These are phyloP conservation scores for pig (Sus scrofa) DNA, from an alignment of 2,113 vertebrate species.

Conservation along the genomic window T2T-Sscrofa CM000830.6:31066001-31066500, in stretches of 20 bases:
- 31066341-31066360: not conserved
- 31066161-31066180: not conserved
- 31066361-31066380: not conserved
- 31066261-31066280: not conserved
- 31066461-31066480: not conserved
- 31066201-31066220: not conserved
- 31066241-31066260: not conserved
- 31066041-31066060: not conserved
- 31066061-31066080: not conserved
- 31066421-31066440: not conserved
- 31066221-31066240: not conserved
- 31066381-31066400: not conserved
- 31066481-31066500: not conserved
- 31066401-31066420: not conserved
- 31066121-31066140: not conserved
- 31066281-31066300: not conserved
- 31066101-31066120: slow-evolving; percentile 17
- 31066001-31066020: not conserved
- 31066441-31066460: not conserved
- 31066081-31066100: not conserved
- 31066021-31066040: not conserved
- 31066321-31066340: not conserved
- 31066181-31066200: not conserved
- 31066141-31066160: slow-evolving; percentile 17
- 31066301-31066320: not conserved